Base-by-base conservation (phyloP, 64 coral and sea anemone genomes). In the Exaiptasia diaphana region DNA sequence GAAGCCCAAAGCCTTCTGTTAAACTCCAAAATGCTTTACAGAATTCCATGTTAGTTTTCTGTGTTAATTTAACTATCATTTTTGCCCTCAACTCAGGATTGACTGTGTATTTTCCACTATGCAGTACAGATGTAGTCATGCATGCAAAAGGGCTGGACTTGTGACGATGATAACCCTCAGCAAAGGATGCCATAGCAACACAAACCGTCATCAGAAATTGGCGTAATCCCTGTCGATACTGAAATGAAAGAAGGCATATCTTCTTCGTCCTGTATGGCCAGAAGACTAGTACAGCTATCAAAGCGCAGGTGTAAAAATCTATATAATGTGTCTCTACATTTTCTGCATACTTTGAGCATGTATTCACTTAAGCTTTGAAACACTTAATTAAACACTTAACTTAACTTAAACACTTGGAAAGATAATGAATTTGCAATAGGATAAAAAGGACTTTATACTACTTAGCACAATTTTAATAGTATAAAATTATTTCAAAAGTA, bases 1-100 rank as follows among this genome's bases (percentile, higher is more conserved):
- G 90, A 50, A 99, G 58, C 23, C 95, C 95, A 85, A 88, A 99
- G 41, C 71, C 50, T 74, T 99, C 95, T 41, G 95, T 89, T 36
- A 99, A 71, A 55, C 82, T 77, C 95, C 95, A 99, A 41, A 99
- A 99, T 81, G 95, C 95, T 81, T 99, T 88, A 24, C 95, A 93
- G 55, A 99, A 99, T 8, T 99, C 89, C 80, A 89, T 93, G 42
- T 99, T 88, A 15, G 85, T 88, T 42, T 93, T 83, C 28, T 80
- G 74, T 4, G 89, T 99, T 0, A 93, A 68, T 39, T 92, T 83
- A 1, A 92, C 86, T 37, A 99, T 87, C 85, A 80, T 88, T 57
- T 99, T 99, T n/a, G 89, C 95, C 42, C 95, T 81, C 79, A 99
- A 65, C 23, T 99, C 95, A 53, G 95, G 95, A 58, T 99, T 99